These are phyloP conservation scores for Zygothrica quintamaculata DNA, from an alignment of 2,888 invertebrate genomes.

Conservation along the genomic window DNA sequence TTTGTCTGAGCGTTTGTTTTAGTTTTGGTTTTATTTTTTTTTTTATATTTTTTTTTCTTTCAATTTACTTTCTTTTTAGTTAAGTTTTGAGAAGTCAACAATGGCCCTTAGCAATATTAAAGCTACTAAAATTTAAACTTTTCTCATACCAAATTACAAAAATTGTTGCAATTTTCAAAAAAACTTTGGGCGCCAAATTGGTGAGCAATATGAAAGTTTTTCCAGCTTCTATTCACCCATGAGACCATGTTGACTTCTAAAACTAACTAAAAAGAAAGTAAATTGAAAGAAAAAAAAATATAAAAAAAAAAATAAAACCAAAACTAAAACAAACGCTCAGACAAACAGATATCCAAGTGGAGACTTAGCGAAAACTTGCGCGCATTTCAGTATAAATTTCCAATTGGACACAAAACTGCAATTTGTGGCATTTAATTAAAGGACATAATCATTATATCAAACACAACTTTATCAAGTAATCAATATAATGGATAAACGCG, in stretches of 20 bases:
- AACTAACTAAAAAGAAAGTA: conserved; percentile 50
- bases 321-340: conserved; percentile 44
- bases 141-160: conserved; percentile 26
- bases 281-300: conserved; percentile 62
- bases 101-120: conserved; percentile 55
- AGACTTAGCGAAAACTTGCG: conserved; percentile 17
- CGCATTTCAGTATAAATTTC: conserved; percentile 33
- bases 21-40: no score
- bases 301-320: no score
- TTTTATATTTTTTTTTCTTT: no score
- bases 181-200: conserved; percentile 73
- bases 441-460: conserved; percentile 19
- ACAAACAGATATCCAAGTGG: neutral
- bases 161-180: conserved; percentile 54
- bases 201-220: conserved; percentile 56
- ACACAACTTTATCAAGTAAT: conserved; percentile 19
- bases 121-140: conserved; percentile 61
- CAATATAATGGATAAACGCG: no score
- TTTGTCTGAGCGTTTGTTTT: conserved; percentile 41
- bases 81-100: conserved; percentile 61
- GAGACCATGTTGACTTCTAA: conserved; percentile 57
- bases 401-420: conserved; percentile 11
- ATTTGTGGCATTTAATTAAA: conserved; percentile 44
- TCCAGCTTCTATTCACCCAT: conserved; percentile 15
- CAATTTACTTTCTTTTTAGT: conserved; percentile 51